A percentile compares a stretch with the other conserved stretches of the same genome.
Conservation (phyloP, 2,888 invertebrate genomes). For the Xestobium rufovillosum region DNA sequence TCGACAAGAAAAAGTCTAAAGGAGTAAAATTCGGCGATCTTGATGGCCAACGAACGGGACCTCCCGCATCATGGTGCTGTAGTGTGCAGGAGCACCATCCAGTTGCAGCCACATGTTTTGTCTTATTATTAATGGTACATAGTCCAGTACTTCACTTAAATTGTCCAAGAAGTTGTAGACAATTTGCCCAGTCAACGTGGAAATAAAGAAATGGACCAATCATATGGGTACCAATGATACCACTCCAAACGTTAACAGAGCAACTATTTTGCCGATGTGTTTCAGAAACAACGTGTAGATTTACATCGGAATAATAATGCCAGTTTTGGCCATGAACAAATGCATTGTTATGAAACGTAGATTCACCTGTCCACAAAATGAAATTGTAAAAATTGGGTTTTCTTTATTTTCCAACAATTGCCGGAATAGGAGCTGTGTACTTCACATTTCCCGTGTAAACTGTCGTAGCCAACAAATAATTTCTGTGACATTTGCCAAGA, state of each 20-base stretch:
- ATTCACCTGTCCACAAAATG: not conserved
- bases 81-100: constrained; percentile 5
- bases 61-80: constrained; percentile 2
- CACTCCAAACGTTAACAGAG: not conserved
- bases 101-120: constrained; percentile 3
- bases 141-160: constrained; percentile 9
- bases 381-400: not conserved
- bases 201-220: too few relatives aligned
- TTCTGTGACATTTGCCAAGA: too few relatives aligned
- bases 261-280: constrained; percentile 1
- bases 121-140: constrained; percentile 1
- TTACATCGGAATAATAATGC: too few relatives aligned
- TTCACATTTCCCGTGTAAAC: not conserved
- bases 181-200: too few relatives aligned
- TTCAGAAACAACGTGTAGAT: constrained; percentile 1
- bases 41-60: not conserved
- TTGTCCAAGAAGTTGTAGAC: constrained; percentile 1
- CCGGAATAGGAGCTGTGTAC: constrained; percentile 1
- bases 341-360: not conserved
- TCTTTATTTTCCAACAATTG: not conserved
- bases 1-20: too few relatives aligned
- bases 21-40: too few relatives aligned
- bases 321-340: not conserved
- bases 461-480: not conserved
- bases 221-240: too few relatives aligned